These are phyloP conservation scores for Athene cunicularia DNA, from an alignment of 2,113 vertebrate genomes.

Conservation along the genomic window DNA sequence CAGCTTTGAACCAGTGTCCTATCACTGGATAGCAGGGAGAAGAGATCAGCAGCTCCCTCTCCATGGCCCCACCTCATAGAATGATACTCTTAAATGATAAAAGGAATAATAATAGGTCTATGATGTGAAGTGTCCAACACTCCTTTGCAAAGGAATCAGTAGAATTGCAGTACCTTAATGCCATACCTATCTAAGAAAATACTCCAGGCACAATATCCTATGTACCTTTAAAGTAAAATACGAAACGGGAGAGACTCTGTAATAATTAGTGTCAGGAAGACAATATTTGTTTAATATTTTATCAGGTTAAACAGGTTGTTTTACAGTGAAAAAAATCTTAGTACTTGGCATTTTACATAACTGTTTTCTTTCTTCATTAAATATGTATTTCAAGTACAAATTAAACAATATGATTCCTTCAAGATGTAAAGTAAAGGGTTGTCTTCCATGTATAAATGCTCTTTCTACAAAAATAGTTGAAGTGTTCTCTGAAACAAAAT, in stretches of 20 bases:
- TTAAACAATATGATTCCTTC: neutral
- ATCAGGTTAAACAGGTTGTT: neutral
- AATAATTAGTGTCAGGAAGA: neutral
- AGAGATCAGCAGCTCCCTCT: neutral
- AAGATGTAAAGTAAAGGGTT: neutral
- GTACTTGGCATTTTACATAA: neutral
- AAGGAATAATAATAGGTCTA: neutral
- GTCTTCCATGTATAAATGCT: neutral
- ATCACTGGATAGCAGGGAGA: neutral
- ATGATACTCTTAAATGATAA: neutral
- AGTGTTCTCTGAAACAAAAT: neutral
- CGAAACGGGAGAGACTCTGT: fast-evolving
- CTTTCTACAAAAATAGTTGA: neutral
- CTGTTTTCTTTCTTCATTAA: neutral
- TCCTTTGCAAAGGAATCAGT: neutral
- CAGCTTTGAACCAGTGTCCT: neutral
- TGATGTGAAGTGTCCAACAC: neutral
- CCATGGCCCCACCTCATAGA: neutral
- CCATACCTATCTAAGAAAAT: neutral
- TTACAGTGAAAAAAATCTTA: neutral
- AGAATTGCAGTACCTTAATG: neutral
- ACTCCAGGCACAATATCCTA: neutral
- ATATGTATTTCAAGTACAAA: neutral
- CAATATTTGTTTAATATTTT: neutral
- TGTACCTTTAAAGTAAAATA: neutral